These are phyloP conservation scores for Eulemur mongoz DNA, from an alignment of 2,797 vertebrate genomes.

Conservation along the genomic window DNA sequence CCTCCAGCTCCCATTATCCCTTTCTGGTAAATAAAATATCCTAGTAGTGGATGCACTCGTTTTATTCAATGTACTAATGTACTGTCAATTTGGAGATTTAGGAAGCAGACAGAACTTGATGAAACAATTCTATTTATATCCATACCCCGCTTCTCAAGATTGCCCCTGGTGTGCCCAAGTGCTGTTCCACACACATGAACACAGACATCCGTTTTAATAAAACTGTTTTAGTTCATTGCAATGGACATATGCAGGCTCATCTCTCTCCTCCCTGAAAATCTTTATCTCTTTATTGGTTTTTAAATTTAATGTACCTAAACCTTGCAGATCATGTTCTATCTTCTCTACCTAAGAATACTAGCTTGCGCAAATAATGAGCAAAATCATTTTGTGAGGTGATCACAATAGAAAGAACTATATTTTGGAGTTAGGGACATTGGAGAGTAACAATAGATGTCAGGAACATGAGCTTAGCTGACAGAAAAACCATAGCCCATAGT, in stretches of 20 bases:
- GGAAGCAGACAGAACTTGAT: neutral
- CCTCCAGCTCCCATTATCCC: accelerated
- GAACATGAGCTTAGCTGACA: no score
- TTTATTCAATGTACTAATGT: neutral
- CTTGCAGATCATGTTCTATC: neutral
- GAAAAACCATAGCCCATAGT: neutral
- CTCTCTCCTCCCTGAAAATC: neutral
- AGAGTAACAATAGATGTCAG: neutral
- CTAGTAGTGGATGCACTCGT: neutral
- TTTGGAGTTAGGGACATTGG: neutral
- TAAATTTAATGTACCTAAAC: neutral
- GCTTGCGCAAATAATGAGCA: neutral
- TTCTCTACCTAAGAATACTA: neutral
- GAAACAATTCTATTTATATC: neutral
- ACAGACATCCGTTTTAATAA: neutral
- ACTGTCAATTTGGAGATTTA: no score
- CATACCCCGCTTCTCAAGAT: neutral
- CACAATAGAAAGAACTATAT: neutral
- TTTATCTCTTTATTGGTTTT: neutral
- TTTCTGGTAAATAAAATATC: neutral
- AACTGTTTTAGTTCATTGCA: neutral
- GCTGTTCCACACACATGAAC: neutral
- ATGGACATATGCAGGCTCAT: neutral
- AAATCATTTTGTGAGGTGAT: neutral
- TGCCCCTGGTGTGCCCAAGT: neutral